These are phyloP conservation scores for Sphenopsis melanotis DNA, from an alignment of 2,797 vertebrate genomes.

Conservation along the genomic window DNA sequence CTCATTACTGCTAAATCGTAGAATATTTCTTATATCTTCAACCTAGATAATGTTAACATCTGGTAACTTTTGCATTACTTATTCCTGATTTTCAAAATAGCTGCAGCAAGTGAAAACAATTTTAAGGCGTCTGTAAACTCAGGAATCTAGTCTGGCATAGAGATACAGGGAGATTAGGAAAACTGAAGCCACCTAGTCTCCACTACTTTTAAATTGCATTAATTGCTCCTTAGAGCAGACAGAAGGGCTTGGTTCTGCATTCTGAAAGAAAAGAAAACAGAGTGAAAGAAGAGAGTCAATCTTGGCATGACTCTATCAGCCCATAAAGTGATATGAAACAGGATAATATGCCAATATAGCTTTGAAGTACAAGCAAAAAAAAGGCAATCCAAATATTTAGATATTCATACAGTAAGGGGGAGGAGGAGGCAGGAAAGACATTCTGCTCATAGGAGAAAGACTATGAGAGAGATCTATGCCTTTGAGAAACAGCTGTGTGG, in stretches of 20 bases:
- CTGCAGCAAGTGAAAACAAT: not conserved
- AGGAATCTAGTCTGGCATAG: not conserved
- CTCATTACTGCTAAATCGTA: not conserved
- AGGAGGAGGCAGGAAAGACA: not conserved
- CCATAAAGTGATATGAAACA: not conserved
- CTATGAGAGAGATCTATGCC: not conserved
- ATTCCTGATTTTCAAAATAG: not conserved
- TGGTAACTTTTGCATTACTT: not conserved
- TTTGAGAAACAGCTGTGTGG: not conserved
- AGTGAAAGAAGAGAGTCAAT: not conserved
- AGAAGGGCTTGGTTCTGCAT: not conserved
- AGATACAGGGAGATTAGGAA: not conserved
- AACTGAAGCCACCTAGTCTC: not conserved
- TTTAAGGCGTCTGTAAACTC: not conserved
- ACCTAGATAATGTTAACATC: not conserved
- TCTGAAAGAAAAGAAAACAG: not conserved
- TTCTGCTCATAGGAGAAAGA: not conserved
- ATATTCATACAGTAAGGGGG: not conserved
- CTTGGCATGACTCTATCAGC: not conserved
- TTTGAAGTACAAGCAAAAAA: not conserved
- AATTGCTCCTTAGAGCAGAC: not conserved
- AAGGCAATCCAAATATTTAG: not conserved
- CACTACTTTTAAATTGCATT: not conserved
- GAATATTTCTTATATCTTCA: not conserved
- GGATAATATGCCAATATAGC: not conserved